Conservation (phyloP, 2,888 invertebrate species). For the Toxonevra muliebris region DNA sequence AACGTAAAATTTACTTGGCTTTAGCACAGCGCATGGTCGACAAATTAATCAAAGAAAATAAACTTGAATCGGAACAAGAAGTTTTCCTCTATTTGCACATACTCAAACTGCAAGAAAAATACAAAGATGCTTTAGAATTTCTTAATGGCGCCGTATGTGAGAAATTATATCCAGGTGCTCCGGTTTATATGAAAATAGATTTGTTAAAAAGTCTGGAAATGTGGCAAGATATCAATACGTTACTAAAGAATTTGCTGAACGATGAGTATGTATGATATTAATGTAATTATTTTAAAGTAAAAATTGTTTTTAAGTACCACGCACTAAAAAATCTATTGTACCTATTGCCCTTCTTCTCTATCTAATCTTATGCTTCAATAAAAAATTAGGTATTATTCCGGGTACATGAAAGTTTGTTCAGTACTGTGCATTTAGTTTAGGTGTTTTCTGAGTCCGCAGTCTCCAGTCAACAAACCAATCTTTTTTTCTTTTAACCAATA, state of each 20-base stretch:
- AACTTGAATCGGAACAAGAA: conserved; percentile 93
- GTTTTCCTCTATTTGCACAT: conserved; percentile 91
- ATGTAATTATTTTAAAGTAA: too few relatives aligned
- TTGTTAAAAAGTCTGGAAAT: conserved; percentile 76
- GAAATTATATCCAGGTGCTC: conserved; percentile 74
- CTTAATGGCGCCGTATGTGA: conserved; percentile 80
- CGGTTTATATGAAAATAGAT: conserved; percentile 76
- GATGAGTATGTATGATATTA: conserved; percentile 71
- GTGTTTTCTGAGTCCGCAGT: too few relatives aligned
- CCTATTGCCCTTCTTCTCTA: too few relatives aligned
- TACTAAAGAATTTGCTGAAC: conserved; percentile 77
- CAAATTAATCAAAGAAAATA: conserved; percentile 86
- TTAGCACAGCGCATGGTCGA: conserved; percentile 94
- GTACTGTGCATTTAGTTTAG: too few relatives aligned
- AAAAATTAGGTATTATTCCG: too few relatives aligned
- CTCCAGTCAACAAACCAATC: too few relatives aligned
- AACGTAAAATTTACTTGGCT: conserved; percentile 78
- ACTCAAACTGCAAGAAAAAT: conserved; percentile 81
- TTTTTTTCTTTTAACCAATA: too few relatives aligned
- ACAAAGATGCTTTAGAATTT: conserved; percentile 81
- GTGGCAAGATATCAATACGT: conserved; percentile 78
- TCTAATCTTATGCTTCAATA: too few relatives aligned
- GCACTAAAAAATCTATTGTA: not conserved
- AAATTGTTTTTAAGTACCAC: not conserved
- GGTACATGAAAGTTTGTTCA: too few relatives aligned